Evolutionary conservation across 2,888 invertebrate species (phyloP), one percentile per base, ranked within the genome.

Genomic region (Coelogynopora nodosa): DNA sequence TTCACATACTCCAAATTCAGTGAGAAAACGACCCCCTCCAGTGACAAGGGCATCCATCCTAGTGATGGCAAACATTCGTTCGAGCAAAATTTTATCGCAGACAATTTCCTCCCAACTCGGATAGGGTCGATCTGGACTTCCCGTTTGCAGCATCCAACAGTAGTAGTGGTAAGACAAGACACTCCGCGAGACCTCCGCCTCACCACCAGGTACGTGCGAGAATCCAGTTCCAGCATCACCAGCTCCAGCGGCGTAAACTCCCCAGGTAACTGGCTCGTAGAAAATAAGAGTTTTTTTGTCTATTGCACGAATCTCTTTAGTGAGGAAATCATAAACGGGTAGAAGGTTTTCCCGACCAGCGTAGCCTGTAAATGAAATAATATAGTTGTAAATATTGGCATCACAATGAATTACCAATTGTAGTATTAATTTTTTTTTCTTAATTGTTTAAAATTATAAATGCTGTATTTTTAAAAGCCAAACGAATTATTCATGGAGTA

Each of bases 251-350:
- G 87, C 81, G 30, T 88, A 85, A 29, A 90, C 88, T 0, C 89
- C 90, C 89, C 89, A 90, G 10, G 90, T 90, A 30, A 90, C 89
- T 23, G 90, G 90, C 86, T 90, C 90, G 84, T 89, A 90, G 82
- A 90, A 90, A 1, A 90, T 87, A 0, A 89, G 67, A 0, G 89
- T 89, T n/a, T 88, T 83, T 28, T 88, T 87, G 86, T 90, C 90
- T n/a, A 89, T 87, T 74, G 80, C 31, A 31, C 89, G 84, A n/a
- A 90, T 90, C 2, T 88, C 89, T 13, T 86, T 84, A 82, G 74
- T 85, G 0, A 87, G 67, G 28, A 2, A 29, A 80, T 90, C 88
- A 87, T 90, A 90, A 0, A 89, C 27, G 28, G 89, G 90, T 80
- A 87, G 67, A 0, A 90, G 87, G 80, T 89, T 90, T 23, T 84